Base-by-base conservation (phyloP, 2,113 vertebrate species). In the Mustela nigripes region DNA sequence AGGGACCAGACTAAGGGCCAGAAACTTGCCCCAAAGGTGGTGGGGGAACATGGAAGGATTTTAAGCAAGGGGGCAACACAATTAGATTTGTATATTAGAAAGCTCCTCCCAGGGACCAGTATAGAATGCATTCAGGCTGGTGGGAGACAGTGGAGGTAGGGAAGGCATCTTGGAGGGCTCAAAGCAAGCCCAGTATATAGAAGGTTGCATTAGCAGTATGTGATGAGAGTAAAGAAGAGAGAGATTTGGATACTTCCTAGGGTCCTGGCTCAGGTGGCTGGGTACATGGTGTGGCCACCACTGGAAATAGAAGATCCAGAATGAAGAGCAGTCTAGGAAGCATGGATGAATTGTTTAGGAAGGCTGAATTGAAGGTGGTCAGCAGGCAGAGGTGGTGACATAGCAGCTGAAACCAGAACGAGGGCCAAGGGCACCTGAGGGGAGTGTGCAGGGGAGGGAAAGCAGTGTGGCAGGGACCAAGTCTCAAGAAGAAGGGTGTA, bases 41-140 rank as follows among this genome's bases (percentile, higher is more conserved):
- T 89, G 33, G 78, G 7, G 7, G 3, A 93, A 93, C 50, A 69
- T 50, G 45, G 69, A 36, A 85, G 62, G 60, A 48, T 60, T 78
- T 84, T 88, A 93, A 93, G 31, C 69, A 83, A 83, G 22, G 36
- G 4, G 26, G 39, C 39, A 11, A 89, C 33, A 84, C 15, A 5
- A 76, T 80, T 81, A 88, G 84, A 69, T 71, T 42, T 89, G 31
- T 53, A 89, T 89, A 76, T 89, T 89, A 67, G 79, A 93, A 93
- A 67, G 24, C 79, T 92, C 50, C 12, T 95, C 73, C 31, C n/a
- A 42, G 92, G 87, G 31, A 56, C 56, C 53, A 26, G 26, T 63
- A 89, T 63, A 60, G 76, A 94, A 19, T 42, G 39, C 39, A 81
- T 31, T 60, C 33, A 80, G 78, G 78, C 42, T 69, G 36, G 42